Percentiles rank a stretch among this genome's conserved stretches.
Evolutionary conservation across 1,140 invertebrate species (phyloP).

Genomic region (Ridgeia piscesae): DNA sequence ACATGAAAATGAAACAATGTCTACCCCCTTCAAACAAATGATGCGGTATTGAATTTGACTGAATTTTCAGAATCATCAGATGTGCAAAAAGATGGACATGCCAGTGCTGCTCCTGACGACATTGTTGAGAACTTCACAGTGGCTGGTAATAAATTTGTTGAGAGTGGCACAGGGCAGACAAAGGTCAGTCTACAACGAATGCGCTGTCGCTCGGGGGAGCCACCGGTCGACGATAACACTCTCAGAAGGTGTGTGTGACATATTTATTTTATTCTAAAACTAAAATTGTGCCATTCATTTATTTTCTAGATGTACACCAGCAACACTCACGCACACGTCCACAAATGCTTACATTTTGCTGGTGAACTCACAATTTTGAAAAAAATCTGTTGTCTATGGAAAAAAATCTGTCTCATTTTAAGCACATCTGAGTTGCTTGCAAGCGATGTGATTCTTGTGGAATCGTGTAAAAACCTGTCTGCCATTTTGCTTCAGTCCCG

Average conservation of each 20-base stretch:
- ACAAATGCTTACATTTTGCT: no score
- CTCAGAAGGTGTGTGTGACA: not conserved
- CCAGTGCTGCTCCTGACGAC: not conserved
- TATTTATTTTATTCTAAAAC: not conserved
- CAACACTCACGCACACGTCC: no score
- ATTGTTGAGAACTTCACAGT: conserved; percentile 11
- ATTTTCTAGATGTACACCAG: no score
- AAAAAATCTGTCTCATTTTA: no score
- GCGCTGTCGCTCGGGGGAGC: not conserved
- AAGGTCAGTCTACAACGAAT: not conserved
- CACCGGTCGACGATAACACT: conserved; percentile 13
- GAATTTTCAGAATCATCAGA: not conserved
- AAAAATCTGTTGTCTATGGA: no score
- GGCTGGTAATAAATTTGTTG: conserved; percentile 18
- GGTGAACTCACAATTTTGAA: no score
- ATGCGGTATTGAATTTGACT: not conserved
- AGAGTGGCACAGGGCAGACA: not conserved
- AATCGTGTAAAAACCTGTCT: not conserved
- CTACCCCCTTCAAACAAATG: not conserved
- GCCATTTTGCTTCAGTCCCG: conserved; percentile 62
- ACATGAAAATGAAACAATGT: not conserved
- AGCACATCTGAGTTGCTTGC: no score
- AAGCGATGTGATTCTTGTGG: no score
- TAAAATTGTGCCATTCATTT: no score
- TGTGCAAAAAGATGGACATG: not conserved